Evolutionary conservation across 1,140 invertebrate genomes (phyloP).

Genomic region (Cydia pomonella): DNA sequence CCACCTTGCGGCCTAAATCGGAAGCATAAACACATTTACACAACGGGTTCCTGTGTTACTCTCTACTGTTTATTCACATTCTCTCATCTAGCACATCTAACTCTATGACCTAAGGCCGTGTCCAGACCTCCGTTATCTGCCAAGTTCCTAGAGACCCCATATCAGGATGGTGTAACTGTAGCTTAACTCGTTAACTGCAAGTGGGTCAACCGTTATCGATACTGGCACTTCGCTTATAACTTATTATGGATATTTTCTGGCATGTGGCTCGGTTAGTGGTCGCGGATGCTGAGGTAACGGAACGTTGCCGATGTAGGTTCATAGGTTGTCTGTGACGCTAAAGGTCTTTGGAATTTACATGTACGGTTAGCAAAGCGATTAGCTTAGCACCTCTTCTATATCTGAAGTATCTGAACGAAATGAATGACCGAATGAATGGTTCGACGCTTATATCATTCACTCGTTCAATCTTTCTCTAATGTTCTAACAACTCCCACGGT

Average conservation of each 20-base stretch:
- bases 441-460: too few relatives aligned
- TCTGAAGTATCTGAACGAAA: background rate
- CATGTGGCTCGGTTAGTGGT: conserved; percentile 44
- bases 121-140: conserved; percentile 65
- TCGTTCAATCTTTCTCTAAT: too few relatives aligned
- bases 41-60: too few relatives aligned
- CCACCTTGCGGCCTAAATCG: too few relatives aligned
- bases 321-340: background rate
- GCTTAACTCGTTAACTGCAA: conserved; percentile 56
- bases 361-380: background rate
- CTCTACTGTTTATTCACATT: too few relatives aligned
- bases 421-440: too few relatives aligned
- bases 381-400: too few relatives aligned
- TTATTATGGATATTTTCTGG: conserved; percentile 29
- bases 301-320: conserved; percentile 18
- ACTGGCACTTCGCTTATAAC: conserved; percentile 33
- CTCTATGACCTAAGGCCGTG: conserved; percentile 54
- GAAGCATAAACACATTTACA: too few relatives aligned
- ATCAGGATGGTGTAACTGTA: conserved; percentile 69
- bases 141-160: conserved; percentile 65
- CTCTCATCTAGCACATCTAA: conserved; percentile 33
- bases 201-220: conserved; percentile 71
- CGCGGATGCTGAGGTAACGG: conserved; percentile 42
- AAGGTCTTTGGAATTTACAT: background rate
- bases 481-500: too few relatives aligned